Evolutionary conservation across 2,113 vertebrate species (phyloP), one percentile per base, ranked within the genome.

Genomic region (Misgurnus mizolepis): DNA sequence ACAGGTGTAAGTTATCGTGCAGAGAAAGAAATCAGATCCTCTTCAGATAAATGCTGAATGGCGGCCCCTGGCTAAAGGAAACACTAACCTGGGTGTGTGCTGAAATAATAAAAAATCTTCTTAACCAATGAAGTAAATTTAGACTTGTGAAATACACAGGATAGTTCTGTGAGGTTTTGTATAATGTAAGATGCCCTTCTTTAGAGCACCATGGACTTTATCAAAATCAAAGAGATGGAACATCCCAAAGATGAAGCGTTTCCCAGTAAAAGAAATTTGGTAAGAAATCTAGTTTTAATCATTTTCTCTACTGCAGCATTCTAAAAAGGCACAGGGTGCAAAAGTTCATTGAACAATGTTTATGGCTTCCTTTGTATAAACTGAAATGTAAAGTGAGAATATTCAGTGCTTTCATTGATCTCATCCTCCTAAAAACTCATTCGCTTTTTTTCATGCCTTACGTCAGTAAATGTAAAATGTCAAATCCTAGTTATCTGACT

Each of bases 1-100:
- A 68, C 39, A 65, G 47, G 47, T 65, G 70, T 61, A 18, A 39
- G 7, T 55, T 80, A 75, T 56, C 53, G 72, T 34, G 49, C 53
- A 43, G 43, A 76, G 45, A 11, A 47, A 80, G 6, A 72, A 50
- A 77, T 76, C 67, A 67, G 73, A 82, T 58, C 76, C 75, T 82
- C 17, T 45, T 56, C 53, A 61, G 39, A 62, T 55, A 65, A 53
- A 40, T 34, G 61, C 55, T 73, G 61, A 18, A 43, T 47, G 40
- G 60, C 17, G 40, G 53, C 78, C 66, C 72, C 50, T 77, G 61
- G 67, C 41, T 27, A 84, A 84, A 80, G 18, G 39, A 69, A n/a
- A 58, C 77, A 80, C 79, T 78, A 67, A 34, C 18, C 76, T 67
- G 65, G 56, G 65, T 76, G 71, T 60, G 74, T 39, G 55, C 22